These are phyloP conservation scores for Pachycephus smyrnensis DNA, from an alignment of 2,888 invertebrate genomes.

Conservation along the genomic window DNA sequence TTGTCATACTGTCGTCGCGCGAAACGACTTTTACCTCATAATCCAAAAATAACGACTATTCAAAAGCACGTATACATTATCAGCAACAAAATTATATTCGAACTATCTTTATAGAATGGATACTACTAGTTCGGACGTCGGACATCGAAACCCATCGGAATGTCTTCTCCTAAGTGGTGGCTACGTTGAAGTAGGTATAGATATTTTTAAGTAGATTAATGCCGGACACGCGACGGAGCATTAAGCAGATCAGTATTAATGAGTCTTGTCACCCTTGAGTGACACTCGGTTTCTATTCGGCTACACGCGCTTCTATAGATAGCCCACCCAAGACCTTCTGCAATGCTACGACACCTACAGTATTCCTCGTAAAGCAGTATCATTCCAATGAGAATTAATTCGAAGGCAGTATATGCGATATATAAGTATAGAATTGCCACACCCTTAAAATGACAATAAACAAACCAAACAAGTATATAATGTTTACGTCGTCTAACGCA, in stretches of 20 bases:
- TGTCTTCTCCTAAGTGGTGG: neutral
- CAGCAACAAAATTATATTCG: neutral
- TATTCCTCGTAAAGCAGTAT: neutral
- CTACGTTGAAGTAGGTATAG: slow-evolving; percentile 23
- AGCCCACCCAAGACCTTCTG: slow-evolving; percentile 60
- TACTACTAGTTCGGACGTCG: neutral
- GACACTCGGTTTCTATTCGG: slow-evolving; percentile 63
- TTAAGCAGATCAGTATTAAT: slow-evolving; percentile 67
- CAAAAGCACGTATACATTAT: neutral
- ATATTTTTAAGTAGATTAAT: slow-evolving; percentile 65
- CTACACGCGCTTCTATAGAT: slow-evolving; percentile 64
- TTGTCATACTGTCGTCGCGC: neutral
- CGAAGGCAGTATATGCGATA: neutral
- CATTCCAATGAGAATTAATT: neutral
- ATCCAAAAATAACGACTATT: neutral
- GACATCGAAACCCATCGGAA: neutral
- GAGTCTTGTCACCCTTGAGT: slow-evolving; percentile 65
- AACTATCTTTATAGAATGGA: neutral
- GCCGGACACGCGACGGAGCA: slow-evolving; percentile 62
- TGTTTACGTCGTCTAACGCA: neutral
- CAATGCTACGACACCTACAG: slow-evolving; percentile 3
- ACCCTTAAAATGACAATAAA: neutral
- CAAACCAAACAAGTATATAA: neutral
- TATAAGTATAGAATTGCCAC: neutral
- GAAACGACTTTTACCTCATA: neutral